Base-by-base conservation (phyloP, 2,888 invertebrate species). In the Spilosoma lubricipeda region DNA sequence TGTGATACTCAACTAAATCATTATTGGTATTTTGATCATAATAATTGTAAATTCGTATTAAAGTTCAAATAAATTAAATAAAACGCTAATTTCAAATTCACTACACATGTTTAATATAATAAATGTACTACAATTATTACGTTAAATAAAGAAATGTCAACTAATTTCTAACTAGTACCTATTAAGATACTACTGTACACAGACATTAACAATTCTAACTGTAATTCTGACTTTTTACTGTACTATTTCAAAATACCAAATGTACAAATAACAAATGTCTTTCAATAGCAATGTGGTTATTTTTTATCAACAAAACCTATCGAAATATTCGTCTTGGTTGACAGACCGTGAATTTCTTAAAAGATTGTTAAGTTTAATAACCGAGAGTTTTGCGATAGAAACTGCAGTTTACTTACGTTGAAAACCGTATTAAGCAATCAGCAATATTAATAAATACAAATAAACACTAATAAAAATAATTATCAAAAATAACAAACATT, bases 391-490 rank as follows among this genome's bases (percentile, higher is more conserved):
- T 27, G 27, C 27, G 4, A 59, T 27, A 27, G 27, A 59, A 27
- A 27, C 15, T 59, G 13, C 59, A 27, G 13, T 59, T n/a, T 13
- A 27, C 15, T 27, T 27, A 27, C 59, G 23, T 52, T 23, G 8
- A 52, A 9, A 27, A 4, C 2, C 59, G 7, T 27, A 0, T 11
- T 23, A 59, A 27, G 4, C 30, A 30, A 63, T 30, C 7, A 63
- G 63, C 65, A 33, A 33, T 18, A n/a, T 66, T 3, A n/a, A 66
- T n/a, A n/a, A 66, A 66, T 18, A 20, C 23, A 2, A 5, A 64
- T 56, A 56, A 68, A 4, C 56, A 73, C 70, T n/a, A 3, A 36
- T 36, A 65, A 65, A 33, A 39, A 65, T 39, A 13, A 70, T 52
- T 30, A 33, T 36, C n/a, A 56, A 48, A 48, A 30, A 52, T 52